Conservation (phyloP, 2,113 vertebrate genomes). For the Galeopterus variegatus region DNA sequence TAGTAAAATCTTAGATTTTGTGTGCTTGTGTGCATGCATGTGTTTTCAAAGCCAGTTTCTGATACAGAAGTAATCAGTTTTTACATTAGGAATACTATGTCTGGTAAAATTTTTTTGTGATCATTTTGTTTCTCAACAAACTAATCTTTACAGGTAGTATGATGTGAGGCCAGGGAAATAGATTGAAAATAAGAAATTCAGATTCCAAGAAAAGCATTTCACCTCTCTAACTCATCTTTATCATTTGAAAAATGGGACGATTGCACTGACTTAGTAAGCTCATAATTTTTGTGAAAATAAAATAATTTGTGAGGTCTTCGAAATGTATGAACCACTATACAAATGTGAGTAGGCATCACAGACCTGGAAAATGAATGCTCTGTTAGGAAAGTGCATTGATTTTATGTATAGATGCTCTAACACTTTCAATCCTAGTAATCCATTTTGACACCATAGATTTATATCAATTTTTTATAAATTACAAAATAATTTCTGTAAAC, state of each 20-base stretch:
- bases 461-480: constrained; percentile 10
- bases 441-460: constrained; percentile 35
- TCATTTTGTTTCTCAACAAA: neutral
- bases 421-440: neutral
- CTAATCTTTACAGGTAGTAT: neutral
- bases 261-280: neutral
- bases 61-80: neutral
- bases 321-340: neutral
- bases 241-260: constrained; percentile 28
- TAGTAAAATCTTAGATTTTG: neutral
- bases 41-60: constrained; percentile 24
- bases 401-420: constrained; percentile 12
- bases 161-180: neutral
- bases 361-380: constrained; percentile 14
- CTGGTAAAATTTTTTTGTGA: neutral
- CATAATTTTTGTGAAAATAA: constrained; percentile 45
- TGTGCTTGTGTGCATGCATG: neutral
- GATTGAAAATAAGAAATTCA: constrained; percentile 39
- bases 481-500: constrained; percentile 33
- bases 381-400: constrained; percentile 7
- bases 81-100: neutral
- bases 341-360: neutral
- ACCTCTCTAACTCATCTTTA: constrained; percentile 11
- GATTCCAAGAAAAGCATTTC: constrained; percentile 6
- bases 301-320: constrained; percentile 25